Base-by-base conservation (phyloP, 2,113 vertebrate genomes). In the Phasianus colchicus region DNA sequence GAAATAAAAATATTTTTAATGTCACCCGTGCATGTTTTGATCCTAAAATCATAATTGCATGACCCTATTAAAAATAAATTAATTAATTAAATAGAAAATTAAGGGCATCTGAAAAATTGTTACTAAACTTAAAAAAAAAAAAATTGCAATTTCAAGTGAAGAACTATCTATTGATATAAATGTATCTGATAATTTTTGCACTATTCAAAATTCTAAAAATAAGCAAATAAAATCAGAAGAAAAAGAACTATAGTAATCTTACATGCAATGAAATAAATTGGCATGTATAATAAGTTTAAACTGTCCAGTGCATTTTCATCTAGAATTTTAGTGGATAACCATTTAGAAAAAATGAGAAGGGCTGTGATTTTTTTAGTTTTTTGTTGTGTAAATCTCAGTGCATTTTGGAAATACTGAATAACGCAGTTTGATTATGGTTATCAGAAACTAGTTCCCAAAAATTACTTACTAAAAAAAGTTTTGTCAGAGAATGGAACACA, bases 391-490 rank as follows among this genome's bases (percentile, higher is more conserved):
- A 22, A 83, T 77, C 3, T 83, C 30, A 57, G 22, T 36, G 18
- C 0, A 70, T 36, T 77, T 77, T 65, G 27, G 40, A 38, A 85
- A 63, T 54, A 89, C 52, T 45, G 12, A 81, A 18, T 21, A 63
- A 27, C 0, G 0, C 2, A 5, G 1, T 79, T 73, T 58, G 12
- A 63, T 34, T 79, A 43, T 55, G 7, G 3, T 72, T 40, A 71
- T 67, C 42, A 71, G 34, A 84, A 92, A 71, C 32, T 29, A 13
- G 4, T 54, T 90, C 7, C 10, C 10, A 86, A 66, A 88, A 15
- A 15, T 38, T 70, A 13, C 11, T 47, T 32, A 11, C 6, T 6
- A 43, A 65, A 93, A 50, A 21, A 76, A 13, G 5, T 22, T 30
- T 47, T 36, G 11, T 38, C 16, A 52, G 2, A 55, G 47, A 74